phyloP scores from a whole-genome alignment of 2,888 invertebrate species.

The Netelia melanura region DNA sequence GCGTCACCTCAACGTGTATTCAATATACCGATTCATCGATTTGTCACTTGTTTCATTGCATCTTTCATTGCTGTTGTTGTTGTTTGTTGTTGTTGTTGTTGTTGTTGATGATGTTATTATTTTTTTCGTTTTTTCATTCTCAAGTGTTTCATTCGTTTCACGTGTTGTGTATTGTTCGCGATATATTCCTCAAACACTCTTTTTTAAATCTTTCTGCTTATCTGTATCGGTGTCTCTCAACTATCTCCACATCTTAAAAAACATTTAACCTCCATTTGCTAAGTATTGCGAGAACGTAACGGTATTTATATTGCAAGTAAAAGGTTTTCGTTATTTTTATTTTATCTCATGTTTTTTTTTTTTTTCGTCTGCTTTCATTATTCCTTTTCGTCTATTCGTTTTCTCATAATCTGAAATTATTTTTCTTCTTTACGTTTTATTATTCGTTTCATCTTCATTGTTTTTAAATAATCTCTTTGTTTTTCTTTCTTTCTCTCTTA shows the following conservation, averaged over 20 bases:
- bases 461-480: neutral
- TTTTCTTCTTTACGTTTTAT: constrained; percentile 15
- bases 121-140: constrained; percentile 63
- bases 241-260: constrained; percentile 70
- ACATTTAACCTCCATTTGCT: constrained; percentile 76
- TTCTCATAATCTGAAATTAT: constrained; percentile 25
- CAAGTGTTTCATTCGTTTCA: constrained; percentile 65
- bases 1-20: constrained; percentile 58
- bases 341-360: constrained; percentile 67
- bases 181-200: constrained; percentile 66
- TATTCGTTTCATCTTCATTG: neutral
- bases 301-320: constrained; percentile 84
- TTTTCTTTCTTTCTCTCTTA: constrained; percentile 31
- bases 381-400: constrained; percentile 33
- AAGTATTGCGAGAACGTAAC: constrained; percentile 85
- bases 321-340: constrained; percentile 74
- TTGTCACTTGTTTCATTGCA: constrained; percentile 35
- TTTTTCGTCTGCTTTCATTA: constrained; percentile 64
- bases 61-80: constrained; percentile 41
- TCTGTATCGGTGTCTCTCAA: constrained; percentile 67
- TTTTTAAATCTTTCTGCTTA: constrained; percentile 42
- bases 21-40: constrained; percentile 38
- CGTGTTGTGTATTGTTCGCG: constrained; percentile 40
- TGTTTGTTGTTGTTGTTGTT: constrained; percentile 11
- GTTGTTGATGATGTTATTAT: neutral